A percentile compares a stretch with the other conserved stretches of the same genome.
These are phyloP conservation scores for Brachyhypopomus occidentalis DNA, from an alignment of 2,113 vertebrate species.

Conservation along the genomic window DNA sequence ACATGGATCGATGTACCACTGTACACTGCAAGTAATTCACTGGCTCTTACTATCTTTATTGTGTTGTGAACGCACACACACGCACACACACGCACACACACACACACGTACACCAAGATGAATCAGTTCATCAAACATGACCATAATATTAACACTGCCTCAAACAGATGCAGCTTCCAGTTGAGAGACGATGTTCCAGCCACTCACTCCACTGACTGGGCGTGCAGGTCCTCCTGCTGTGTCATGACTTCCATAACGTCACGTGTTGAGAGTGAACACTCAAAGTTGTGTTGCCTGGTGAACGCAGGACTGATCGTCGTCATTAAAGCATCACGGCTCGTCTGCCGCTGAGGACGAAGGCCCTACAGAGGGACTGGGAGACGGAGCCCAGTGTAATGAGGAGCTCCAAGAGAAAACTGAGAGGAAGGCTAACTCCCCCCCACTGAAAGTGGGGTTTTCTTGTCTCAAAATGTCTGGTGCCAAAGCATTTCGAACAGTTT, in stretches of 20 bases:
- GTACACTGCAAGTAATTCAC: not conserved
- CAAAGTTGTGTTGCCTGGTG: constrained; percentile 2
- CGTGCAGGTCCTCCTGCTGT: constrained; percentile 32
- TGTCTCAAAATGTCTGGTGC: not conserved
- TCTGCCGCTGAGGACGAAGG: constrained; percentile 35
- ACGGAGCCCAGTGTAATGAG: constrained; percentile 26
- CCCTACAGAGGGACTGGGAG: constrained; percentile 29
- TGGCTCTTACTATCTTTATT: not conserved
- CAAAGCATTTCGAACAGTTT: not conserved
- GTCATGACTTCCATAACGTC: constrained; percentile 11
- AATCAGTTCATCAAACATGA: too few species aligned
- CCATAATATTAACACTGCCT: too few species aligned
- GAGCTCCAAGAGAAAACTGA: constrained; percentile 31
- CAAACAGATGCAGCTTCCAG: too few species aligned
- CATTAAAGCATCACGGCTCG: constrained; percentile 45
- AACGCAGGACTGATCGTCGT: constrained; percentile 42
- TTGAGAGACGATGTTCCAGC: not conserved
- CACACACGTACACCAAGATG: too few species aligned
- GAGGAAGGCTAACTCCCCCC: not conserved
- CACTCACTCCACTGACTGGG: not conserved
- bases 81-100: constrained; percentile 15
- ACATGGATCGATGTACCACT: not conserved
- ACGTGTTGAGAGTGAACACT: constrained; percentile 36
- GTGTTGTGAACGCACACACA: not conserved
- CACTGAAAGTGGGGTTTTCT: not conserved